Evolutionary conservation across 1,140 invertebrate genomes (phyloP).

Genomic region (Anthonomus grandis): DNA sequence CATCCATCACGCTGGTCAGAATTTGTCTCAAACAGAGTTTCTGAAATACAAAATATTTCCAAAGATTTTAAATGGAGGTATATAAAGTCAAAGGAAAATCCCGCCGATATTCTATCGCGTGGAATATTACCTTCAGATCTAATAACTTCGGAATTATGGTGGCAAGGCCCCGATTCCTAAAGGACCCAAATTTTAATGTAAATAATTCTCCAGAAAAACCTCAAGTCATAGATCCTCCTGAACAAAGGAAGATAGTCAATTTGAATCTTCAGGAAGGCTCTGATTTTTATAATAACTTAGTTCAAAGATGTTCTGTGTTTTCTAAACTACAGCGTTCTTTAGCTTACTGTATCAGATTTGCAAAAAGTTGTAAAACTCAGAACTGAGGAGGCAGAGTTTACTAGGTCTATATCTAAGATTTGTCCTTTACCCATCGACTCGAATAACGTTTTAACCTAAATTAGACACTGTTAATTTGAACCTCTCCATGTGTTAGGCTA

Average conservation of each 20-base stretch:
- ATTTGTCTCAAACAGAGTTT: slow-evolving; percentile 17
- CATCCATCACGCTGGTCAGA: slow-evolving; percentile 2
- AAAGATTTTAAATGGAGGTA: slow-evolving; percentile 27
- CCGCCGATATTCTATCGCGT: slow-evolving; percentile 37
- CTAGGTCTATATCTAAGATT: slow-evolving; percentile 4
- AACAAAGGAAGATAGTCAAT: not conserved
- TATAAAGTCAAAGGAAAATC: slow-evolving; percentile 32
- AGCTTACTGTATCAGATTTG: slow-evolving; percentile 4
- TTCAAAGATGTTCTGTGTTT: not conserved
- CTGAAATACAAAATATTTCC: slow-evolving; percentile 14
- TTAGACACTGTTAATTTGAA: no score
- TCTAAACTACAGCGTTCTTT: not conserved
- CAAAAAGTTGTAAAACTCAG: slow-evolving; percentile 4
- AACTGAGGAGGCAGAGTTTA: slow-evolving; percentile 5
- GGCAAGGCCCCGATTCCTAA: slow-evolving; percentile 11
- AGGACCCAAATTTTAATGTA: slow-evolving; percentile 6
- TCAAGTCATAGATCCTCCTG: not conserved
- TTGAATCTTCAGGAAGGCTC: no score
- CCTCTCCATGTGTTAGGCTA: no score
- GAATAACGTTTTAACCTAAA: no score
- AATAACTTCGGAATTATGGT: slow-evolving; percentile 38
- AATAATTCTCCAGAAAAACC: not conserved
- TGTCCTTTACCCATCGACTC: slow-evolving; percentile 13
- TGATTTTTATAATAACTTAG: not conserved
- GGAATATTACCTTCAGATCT: slow-evolving; percentile 30